These are phyloP conservation scores for Progne subis DNA, from an alignment of 2,113 vertebrate genomes.

Conservation along the genomic window DNA sequence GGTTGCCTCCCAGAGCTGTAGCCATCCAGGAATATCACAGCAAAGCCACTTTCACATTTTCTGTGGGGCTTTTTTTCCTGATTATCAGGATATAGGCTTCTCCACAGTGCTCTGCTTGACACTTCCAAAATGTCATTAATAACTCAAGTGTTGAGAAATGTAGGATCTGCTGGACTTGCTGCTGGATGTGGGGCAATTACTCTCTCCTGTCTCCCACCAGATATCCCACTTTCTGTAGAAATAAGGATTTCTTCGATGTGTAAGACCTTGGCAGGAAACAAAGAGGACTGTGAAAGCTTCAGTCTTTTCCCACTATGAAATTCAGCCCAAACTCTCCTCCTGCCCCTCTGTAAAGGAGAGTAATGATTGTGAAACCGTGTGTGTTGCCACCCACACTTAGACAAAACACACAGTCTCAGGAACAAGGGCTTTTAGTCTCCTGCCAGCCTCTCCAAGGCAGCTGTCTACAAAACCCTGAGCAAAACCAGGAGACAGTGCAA, in stretches of 20 bases:
- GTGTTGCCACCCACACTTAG: not conserved
- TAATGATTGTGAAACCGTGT: not conserved
- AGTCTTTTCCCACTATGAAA: not conserved
- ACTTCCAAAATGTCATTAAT: not conserved
- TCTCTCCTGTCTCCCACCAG: not conserved
- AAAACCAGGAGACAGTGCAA: not conserved
- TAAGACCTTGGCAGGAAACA: not conserved
- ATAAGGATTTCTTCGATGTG: not conserved
- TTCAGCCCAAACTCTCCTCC: not conserved
- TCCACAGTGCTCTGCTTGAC: not conserved
- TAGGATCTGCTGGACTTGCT: not conserved
- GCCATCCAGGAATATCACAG: not conserved
- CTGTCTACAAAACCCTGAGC: not conserved
- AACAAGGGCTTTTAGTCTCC: not conserved
- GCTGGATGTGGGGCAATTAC: not conserved
- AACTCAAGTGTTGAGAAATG: not conserved
- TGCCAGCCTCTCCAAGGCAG: not conserved
- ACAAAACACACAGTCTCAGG: not conserved
- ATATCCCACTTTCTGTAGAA: not conserved
- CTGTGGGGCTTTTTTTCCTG: accelerated
- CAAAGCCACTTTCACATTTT: not conserved
- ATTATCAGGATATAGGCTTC: not conserved
- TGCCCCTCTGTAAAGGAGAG: not conserved
- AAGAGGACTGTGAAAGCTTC: not conserved
- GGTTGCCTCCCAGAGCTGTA: not conserved